These are phyloP conservation scores for Pagetopsis macropterus DNA, from an alignment of 2,797 vertebrate species.

Conservation along the genomic window DNA sequence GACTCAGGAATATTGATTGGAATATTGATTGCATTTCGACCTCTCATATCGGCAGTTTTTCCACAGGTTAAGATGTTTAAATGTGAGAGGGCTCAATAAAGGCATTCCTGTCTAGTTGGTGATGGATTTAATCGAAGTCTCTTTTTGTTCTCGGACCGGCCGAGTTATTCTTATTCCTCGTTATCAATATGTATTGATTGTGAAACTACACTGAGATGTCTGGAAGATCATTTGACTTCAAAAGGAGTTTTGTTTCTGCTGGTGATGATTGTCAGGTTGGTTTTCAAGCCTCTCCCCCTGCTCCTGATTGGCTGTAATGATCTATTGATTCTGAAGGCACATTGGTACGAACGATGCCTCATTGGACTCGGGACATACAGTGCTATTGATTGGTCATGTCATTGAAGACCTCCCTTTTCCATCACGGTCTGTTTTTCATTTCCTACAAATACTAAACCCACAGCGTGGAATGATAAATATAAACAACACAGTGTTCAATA, in stretches of 20 bases:
- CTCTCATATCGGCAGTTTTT: constrained; percentile 10
- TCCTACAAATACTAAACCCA: constrained; percentile 21
- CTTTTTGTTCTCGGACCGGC: constrained; percentile 2
- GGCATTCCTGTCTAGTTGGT: constrained; percentile 23
- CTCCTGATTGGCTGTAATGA: constrained; percentile 52
- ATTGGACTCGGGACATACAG: constrained; percentile 36
- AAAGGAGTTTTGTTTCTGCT: constrained; percentile 37
- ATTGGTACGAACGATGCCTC: constrained; percentile 44
- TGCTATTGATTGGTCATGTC: constrained; percentile 54
- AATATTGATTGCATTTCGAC: constrained; percentile 19
- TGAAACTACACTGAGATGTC: constrained; percentile 24
- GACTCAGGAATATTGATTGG: constrained; percentile 32
- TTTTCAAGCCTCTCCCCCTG: constrained; percentile 1
- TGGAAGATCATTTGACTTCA: constrained; percentile 38
- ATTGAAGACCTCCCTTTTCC: constrained; percentile 48
- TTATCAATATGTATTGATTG: constrained; percentile 52
- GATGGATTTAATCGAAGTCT: constrained; percentile 36
- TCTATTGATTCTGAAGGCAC: constrained; percentile 48
- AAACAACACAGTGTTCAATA: constrained; percentile 4
- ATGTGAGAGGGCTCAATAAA: constrained; percentile 22
- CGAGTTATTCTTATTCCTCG: constrained; percentile 21
- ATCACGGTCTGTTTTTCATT: constrained; percentile 48
- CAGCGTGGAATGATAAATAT: constrained; percentile 15
- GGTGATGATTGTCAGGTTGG: constrained; percentile 21
- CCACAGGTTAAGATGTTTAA: constrained; percentile 18